Evolutionary conservation across 2,888 invertebrate species (phyloP).

Genomic region (Scelioninae gen. 2): DNA sequence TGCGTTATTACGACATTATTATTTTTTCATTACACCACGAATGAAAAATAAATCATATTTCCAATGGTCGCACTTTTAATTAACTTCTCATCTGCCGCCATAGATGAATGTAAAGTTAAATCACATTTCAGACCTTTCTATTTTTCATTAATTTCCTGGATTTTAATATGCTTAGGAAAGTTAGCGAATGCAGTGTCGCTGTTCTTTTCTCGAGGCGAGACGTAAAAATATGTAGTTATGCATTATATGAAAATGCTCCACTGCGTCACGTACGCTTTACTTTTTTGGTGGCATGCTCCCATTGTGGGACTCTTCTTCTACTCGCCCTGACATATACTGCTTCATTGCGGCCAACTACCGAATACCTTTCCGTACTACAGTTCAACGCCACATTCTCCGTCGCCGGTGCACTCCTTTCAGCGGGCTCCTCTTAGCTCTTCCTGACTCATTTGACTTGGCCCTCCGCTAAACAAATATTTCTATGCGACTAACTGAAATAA

Average conservation of each 20-base stretch:
- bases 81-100: background rate
- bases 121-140: too few species aligned
- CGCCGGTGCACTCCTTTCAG: conserved; percentile 14
- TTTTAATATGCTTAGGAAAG: too few species aligned
- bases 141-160: too few species aligned
- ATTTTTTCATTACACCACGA: background rate
- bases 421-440: conserved; percentile 14
- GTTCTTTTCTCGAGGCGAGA: background rate
- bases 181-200: background rate
- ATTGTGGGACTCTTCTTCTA: conserved; percentile 15
- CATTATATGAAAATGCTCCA: conserved; percentile 17
- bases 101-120: background rate
- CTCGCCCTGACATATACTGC: conserved; percentile 16
- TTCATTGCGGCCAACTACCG: conserved; percentile 30
- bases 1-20: background rate
- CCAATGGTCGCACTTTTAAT: background rate
- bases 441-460: conserved; percentile 14
- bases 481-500: conserved; percentile 15
- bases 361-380: conserved; percentile 21
- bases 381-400: conserved; percentile 24
- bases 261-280: background rate
- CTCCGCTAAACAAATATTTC: conserved; percentile 20
- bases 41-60: conserved; percentile 2
- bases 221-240: conserved; percentile 12
- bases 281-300: conserved; percentile 19